Evolutionary conservation across 2,797 vertebrate species (phyloP).

Genomic region (Emys orbicularis): DNA sequence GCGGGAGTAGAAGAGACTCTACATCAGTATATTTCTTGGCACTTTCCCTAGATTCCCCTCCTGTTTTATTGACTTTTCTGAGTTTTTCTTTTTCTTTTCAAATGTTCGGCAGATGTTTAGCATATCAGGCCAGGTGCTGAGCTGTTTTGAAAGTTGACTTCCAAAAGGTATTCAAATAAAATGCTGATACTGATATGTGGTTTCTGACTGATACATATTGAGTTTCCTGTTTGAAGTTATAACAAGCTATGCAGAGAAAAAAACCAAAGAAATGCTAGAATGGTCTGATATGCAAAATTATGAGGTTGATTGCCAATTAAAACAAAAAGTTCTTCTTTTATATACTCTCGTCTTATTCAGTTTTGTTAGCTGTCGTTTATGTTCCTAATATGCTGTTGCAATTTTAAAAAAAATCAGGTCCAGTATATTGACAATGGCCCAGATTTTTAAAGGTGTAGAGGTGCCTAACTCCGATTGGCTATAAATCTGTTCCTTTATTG

Average conservation of each 20-base stretch:
- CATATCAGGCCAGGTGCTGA: slow-evolving; percentile 6
- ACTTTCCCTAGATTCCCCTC: neutral
- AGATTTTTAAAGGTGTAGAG: neutral
- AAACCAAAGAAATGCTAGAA: too few species aligned
- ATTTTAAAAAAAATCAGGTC: neutral
- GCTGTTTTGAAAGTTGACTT: neutral
- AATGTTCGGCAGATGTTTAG: slow-evolving; percentile 25
- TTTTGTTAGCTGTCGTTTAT: neutral
- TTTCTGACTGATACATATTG: neutral
- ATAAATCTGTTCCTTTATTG: neutral
- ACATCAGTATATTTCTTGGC: slow-evolving; percentile 28
- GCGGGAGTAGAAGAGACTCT: neutral
- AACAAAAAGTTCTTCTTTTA: neutral
- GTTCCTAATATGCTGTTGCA: neutral
- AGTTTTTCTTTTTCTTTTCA: neutral
- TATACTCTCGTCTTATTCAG: neutral
- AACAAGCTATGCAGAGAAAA: neutral
- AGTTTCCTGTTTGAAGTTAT: neutral
- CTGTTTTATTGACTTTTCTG: neutral
- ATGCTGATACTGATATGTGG: neutral
- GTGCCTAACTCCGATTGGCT: rapidly evolving
- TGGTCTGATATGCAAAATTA: neutral
- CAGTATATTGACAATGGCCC: neutral
- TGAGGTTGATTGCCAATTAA: neutral
- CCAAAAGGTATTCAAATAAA: neutral